Conservation (phyloP, 2,113 vertebrate genomes). For the Promerops cafer region DNA sequence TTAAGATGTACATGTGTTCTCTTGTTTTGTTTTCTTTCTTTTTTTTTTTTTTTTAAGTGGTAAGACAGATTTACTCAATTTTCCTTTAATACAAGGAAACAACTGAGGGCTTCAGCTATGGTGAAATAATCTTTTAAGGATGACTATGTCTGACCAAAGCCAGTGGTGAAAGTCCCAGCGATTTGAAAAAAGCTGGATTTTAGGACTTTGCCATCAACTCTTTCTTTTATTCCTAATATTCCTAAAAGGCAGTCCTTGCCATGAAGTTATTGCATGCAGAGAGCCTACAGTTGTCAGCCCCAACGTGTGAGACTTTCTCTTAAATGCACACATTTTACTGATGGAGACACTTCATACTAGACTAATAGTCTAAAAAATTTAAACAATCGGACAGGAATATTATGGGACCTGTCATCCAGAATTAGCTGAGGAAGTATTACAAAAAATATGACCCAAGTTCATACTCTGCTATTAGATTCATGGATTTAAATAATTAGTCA, state of each 20-base stretch:
- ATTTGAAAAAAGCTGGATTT: neutral
- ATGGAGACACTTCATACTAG: neutral
- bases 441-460: neutral
- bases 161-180: neutral
- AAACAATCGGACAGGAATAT: neutral
- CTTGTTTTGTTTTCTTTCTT: neutral
- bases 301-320: neutral
- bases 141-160: neutral
- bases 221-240: neutral
- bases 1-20: neutral
- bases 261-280: neutral
- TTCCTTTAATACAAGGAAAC: neutral
- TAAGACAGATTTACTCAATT: neutral
- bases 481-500: neutral
- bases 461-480: neutral
- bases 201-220: neutral
- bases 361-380: neutral
- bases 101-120: neutral
- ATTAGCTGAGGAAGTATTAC: neutral
- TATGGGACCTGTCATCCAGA: neutral
- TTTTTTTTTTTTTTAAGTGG: neutral
- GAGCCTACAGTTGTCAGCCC: neutral
- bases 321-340: neutral
- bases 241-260: neutral
- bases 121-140: neutral